Conservation (phyloP, 2,797 vertebrate species). For the Microcaecilia unicolor region DNA sequence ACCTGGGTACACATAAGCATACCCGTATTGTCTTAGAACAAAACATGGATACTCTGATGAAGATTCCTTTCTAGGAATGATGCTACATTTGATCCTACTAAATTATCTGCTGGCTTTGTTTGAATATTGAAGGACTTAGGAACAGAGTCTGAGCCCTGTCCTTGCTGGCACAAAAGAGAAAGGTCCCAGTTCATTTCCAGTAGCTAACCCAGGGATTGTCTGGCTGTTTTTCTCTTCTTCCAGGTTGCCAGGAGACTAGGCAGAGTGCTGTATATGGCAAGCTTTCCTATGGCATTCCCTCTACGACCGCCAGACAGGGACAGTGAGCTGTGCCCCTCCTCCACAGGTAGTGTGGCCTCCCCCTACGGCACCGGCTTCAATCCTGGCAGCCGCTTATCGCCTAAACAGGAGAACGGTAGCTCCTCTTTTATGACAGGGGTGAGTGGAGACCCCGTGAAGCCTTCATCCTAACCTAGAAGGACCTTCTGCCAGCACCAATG, state of each 20-base stretch:
- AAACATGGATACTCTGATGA: no score
- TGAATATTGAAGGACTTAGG: no score
- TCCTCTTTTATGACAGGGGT: conserved; percentile 44
- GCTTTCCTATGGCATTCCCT: conserved; percentile 83
- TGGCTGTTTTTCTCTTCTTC: accelerated
- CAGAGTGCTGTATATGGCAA: conserved; percentile 89
- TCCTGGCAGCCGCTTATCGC: conserved; percentile 61
- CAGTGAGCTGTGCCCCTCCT: conserved; percentile 61
- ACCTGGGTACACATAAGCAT: no score
- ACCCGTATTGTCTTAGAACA: no score
- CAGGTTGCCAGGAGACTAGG: conserved; percentile 87
- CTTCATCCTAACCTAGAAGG: conserved; percentile 60
- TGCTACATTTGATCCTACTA: no score
- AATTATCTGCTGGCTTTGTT: no score
- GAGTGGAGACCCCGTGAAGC: conserved; percentile 61
- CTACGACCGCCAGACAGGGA: conserved; percentile 53
- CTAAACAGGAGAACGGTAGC: conserved; percentile 78
- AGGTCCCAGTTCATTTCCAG: no score
- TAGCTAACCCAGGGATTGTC: no score
- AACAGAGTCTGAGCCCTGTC: no score
- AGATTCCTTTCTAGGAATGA: no score
- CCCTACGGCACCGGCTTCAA: conserved; percentile 56
- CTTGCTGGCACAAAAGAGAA: no score
- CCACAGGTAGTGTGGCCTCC: conserved; percentile 71
- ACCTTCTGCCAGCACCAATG: accelerated